Evolutionary conservation across 1,140 invertebrate species (phyloP).

Genomic region (Drosophila nigrodunni): DNA sequence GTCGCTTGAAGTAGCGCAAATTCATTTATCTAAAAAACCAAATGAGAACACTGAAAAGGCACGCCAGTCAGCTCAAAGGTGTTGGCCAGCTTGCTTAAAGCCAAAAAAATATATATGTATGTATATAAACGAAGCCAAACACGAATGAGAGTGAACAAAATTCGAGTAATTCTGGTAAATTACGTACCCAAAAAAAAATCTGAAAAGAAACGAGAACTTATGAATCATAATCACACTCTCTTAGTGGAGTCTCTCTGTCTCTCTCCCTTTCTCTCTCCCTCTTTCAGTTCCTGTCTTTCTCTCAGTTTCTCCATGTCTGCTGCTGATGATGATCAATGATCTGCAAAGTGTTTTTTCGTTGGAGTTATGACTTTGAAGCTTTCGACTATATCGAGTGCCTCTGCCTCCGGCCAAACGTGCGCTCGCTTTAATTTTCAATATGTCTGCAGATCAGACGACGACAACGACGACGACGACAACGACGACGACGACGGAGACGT

Average conservation of each 20-base stretch:
- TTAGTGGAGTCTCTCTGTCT: slow-evolving; percentile 26
- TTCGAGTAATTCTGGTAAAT: slow-evolving; percentile 78
- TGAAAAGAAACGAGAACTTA: slow-evolving; percentile 55
- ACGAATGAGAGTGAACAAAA: slow-evolving; percentile 38
- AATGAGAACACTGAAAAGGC: slow-evolving; percentile 66
- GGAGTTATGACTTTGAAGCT: slow-evolving; percentile 65
- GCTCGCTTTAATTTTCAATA: slow-evolving; percentile 82
- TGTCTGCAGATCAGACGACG: slow-evolving; percentile 63
- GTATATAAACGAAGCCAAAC: slow-evolving; percentile 22
- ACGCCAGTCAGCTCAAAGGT: slow-evolving; percentile 72
- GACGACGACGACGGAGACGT: slow-evolving; percentile 21
- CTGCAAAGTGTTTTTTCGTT: slow-evolving; percentile 74
- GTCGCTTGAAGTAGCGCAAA: slow-evolving; percentile 77
- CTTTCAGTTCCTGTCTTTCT: slow-evolving; percentile 10
- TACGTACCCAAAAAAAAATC: slow-evolving; percentile 51
- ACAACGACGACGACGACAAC: slow-evolving; percentile 17
- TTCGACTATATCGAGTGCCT: slow-evolving; percentile 23
- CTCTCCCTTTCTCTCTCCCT: slow-evolving; percentile 8
- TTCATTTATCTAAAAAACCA: slow-evolving; percentile 81
- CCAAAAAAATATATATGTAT: slow-evolving; percentile 29
- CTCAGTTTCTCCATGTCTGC: slow-evolving; percentile 5
- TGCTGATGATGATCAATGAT: slow-evolving; percentile 80
- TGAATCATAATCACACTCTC: slow-evolving; percentile 82
- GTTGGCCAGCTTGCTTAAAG: slow-evolving; percentile 71
- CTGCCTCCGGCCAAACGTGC: slow-evolving; percentile 72